A percentile compares a stretch with the other conserved stretches of the same genome.
Conservation (phyloP, 2,888 invertebrate species). For the Cordilura impudica region DNA sequence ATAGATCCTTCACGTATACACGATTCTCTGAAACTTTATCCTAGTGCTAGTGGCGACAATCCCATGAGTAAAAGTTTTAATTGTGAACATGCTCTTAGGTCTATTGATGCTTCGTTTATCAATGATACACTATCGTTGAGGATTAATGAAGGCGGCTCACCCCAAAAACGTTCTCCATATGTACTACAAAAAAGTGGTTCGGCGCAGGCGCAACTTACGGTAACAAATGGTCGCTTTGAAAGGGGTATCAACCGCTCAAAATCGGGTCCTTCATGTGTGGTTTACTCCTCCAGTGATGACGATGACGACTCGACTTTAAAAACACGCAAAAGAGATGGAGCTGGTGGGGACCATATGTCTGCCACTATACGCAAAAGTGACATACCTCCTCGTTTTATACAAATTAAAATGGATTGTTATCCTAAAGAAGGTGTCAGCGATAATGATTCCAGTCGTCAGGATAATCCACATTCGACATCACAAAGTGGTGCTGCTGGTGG, state of each 20-base stretch:
- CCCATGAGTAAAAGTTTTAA: constrained; percentile 78
- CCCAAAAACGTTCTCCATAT: constrained; percentile 73
- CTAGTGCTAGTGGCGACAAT: constrained; percentile 72
- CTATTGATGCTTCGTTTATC: constrained; percentile 74
- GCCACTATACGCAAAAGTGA: constrained; percentile 75
- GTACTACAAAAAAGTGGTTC: constrained; percentile 77
- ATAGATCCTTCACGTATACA: constrained; percentile 79
- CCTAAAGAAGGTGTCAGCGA: constrained; percentile 70
- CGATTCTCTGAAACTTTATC: constrained; percentile 78
- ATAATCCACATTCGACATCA: constrained; percentile 67
- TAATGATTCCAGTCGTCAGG: constrained; percentile 71
- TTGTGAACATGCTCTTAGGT: constrained; percentile 76
- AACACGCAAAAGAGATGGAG: constrained; percentile 55
- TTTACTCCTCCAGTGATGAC: constrained; percentile 74
- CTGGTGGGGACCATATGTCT: constrained; percentile 66
- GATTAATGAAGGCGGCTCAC: constrained; percentile 66
- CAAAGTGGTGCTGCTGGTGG: constrained; percentile 72
- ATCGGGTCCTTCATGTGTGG: constrained; percentile 77
- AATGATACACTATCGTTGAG: constrained; percentile 75
- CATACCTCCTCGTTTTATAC: constrained; percentile 73
- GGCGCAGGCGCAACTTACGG: constrained; percentile 66
- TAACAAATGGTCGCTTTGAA: constrained; percentile 71
- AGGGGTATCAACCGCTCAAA: constrained; percentile 78
- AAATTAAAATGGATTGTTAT: constrained; percentile 78
- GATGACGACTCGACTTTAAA: constrained; percentile 71